A percentile compares a stretch with the other conserved stretches of the same genome.
Evolutionary conservation across 2,113 vertebrate genomes (phyloP).

Genomic region (Grallaria varia): DNA sequence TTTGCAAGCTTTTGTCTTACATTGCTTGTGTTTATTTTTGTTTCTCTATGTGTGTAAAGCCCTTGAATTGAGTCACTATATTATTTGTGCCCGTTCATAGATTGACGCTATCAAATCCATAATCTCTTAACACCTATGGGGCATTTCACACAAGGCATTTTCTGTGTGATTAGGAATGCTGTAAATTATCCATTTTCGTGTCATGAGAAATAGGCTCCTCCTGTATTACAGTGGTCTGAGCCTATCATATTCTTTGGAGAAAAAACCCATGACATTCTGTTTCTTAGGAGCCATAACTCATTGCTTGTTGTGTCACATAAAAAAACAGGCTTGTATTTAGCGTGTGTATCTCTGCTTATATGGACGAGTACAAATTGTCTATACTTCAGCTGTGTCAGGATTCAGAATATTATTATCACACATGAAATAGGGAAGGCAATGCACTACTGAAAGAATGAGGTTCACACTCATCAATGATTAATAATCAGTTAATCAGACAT

Average conservation of each 20-base stretch:
- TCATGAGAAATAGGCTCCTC: neutral
- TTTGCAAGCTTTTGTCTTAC: neutral
- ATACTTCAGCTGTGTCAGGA: neutral
- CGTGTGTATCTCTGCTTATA: neutral
- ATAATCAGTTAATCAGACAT: neutral
- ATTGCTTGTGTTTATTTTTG: fast-evolving
- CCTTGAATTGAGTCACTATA: neutral
- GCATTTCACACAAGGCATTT: slow-evolving; percentile 9
- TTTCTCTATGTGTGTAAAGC: neutral
- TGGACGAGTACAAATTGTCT: neutral
- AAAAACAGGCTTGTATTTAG: neutral
- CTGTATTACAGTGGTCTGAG: slow-evolving; percentile 1
- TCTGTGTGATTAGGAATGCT: slow-evolving; percentile 27
- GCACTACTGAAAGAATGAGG: neutral
- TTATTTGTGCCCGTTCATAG: neutral
- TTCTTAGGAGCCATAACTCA: slow-evolving; percentile 27
- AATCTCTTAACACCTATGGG: neutral
- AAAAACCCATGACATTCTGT: neutral
- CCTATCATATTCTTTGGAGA: neutral
- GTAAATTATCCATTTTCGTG: slow-evolving; percentile 42
- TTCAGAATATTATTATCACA: neutral
- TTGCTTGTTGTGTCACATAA: neutral
- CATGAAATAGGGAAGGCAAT: neutral
- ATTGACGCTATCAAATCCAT: slow-evolving; percentile 5
- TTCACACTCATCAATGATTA: neutral